Conservation (phyloP, 2,113 vertebrate species). For the Cygnus buccinator region DNA sequence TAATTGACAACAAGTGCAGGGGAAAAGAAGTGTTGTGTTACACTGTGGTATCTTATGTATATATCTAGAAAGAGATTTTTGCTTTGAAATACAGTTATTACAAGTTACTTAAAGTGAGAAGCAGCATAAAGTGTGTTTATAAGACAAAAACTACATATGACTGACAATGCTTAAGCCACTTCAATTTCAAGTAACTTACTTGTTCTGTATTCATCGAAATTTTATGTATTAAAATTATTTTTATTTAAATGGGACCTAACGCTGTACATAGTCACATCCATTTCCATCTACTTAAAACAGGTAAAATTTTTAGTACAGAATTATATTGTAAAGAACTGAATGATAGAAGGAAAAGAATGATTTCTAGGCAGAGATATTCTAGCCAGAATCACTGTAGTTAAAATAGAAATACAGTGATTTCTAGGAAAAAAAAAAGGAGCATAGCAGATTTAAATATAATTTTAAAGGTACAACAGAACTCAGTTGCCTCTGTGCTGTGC, state of each 20-base stretch:
- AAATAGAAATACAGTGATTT: not conserved
- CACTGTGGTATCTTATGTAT: not conserved
- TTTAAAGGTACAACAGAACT: not conserved
- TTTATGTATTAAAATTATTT: not conserved
- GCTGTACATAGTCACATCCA: not conserved
- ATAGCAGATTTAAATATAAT: not conserved
- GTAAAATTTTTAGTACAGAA: not conserved
- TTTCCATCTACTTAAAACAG: not conserved
- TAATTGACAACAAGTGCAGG: not conserved
- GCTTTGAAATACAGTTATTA: not conserved
- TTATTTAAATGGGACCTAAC: not conserved
- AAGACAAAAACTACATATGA: not conserved
- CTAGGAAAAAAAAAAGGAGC: not conserved
- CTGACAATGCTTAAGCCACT: not conserved
- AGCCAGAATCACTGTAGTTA: not conserved
- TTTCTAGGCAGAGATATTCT: not conserved
- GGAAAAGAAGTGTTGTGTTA: not conserved
- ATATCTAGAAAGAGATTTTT: not conserved
- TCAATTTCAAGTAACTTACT: not conserved
- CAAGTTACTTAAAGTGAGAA: not conserved
- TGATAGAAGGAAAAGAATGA: not conserved
- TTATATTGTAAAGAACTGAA: not conserved
- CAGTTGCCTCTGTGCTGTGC: not conserved
- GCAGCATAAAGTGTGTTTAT: not conserved
- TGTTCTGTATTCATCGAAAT: not conserved